Evolutionary conservation across 2,113 vertebrate species (phyloP).

Genomic region (Psilopsiagon aymara): DNA sequence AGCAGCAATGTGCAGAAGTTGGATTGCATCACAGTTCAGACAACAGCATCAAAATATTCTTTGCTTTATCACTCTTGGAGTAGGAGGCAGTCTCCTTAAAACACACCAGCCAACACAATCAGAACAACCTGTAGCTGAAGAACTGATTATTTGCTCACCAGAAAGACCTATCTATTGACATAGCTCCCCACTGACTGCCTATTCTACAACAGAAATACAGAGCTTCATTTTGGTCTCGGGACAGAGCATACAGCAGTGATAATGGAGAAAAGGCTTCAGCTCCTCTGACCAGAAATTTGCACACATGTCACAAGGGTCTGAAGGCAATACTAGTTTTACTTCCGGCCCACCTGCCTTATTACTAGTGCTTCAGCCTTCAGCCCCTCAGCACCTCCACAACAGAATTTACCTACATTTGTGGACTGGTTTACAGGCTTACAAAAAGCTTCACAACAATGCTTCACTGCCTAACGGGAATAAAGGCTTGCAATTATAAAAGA

Average conservation of each 20-base stretch:
- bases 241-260: background rate
- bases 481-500: background rate
- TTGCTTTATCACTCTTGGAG: background rate
- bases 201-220: background rate
- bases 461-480: background rate
- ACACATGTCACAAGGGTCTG: background rate
- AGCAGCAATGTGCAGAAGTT: background rate
- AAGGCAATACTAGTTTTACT: background rate
- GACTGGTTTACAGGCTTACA: background rate
- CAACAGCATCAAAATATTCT: background rate
- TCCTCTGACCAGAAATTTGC: background rate
- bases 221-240: background rate
- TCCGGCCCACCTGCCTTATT: background rate
- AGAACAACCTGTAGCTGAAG: background rate
- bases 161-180: background rate
- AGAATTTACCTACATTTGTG: background rate
- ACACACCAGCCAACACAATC: background rate
- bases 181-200: background rate
- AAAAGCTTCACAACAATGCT: background rate
- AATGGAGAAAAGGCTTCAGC: background rate
- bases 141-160: background rate
- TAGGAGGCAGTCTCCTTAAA: background rate
- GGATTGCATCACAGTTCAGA: background rate
- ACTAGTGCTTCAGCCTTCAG: background rate
- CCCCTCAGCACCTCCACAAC: rapidly evolving